These are phyloP conservation scores for Synanthedon formicaeformis DNA, from an alignment of 2,888 invertebrate genomes.

Conservation along the genomic window DNA sequence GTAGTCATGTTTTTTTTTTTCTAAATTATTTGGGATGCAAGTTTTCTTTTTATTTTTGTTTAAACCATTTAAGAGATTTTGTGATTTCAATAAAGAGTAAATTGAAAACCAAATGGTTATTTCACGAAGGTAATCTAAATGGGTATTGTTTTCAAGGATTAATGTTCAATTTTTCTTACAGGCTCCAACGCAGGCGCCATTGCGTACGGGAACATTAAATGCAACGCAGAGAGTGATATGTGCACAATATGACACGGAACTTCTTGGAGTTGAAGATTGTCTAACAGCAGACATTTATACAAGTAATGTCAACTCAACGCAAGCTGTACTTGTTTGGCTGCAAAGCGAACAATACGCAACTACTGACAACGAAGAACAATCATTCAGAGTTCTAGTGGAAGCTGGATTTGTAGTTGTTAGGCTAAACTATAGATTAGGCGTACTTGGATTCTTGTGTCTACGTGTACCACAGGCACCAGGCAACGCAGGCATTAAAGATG, in stretches of 20 bases:
- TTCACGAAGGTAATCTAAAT: no score
- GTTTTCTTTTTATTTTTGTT: no score
- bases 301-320: slow-evolving; percentile 25
- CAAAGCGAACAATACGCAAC: slow-evolving; percentile 42
- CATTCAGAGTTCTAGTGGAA: slow-evolving; percentile 72
- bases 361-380: slow-evolving; percentile 20
- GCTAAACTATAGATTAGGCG: slow-evolving; percentile 78
- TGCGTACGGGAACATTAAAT: slow-evolving; percentile 22
- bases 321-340: slow-evolving; percentile 53
- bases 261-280: slow-evolving; percentile 50
- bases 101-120: no score
- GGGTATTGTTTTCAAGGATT: background rate
- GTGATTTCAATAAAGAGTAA: no score
- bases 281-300: slow-evolving; percentile 44
- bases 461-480: slow-evolving; percentile 75
- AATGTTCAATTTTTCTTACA: slow-evolving; percentile 15
- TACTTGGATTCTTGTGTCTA: slow-evolving; percentile 78
- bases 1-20: no score
- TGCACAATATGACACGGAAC: slow-evolving; percentile 35
- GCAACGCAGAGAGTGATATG: slow-evolving; percentile 34
- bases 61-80: no score
- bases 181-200: slow-evolving; percentile 23
- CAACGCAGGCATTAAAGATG: slow-evolving; percentile 88
- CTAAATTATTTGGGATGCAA: no score
- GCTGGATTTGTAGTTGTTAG: slow-evolving; percentile 74